phyloP scores from a whole-genome alignment of 2,113 vertebrate genomes.

The Toxotes jaculatrix region DNA sequence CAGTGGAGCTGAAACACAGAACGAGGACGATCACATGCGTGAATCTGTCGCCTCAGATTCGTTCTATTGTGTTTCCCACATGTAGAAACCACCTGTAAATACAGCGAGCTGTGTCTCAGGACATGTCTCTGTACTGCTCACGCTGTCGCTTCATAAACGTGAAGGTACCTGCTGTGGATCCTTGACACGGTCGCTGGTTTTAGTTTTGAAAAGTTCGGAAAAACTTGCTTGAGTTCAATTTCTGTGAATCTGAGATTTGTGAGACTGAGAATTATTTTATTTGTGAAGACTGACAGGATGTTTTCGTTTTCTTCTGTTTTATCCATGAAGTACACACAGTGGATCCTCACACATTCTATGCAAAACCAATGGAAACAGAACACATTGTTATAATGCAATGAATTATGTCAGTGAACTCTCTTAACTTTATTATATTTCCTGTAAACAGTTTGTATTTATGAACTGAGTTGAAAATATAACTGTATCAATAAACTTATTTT shows the following conservation, averaged over 20 bases:
- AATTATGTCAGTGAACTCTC: constrained; percentile 91
- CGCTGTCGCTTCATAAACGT: neutral
- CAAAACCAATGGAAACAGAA: constrained; percentile 83
- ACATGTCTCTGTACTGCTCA: constrained; percentile 4
- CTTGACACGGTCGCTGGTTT: neutral
- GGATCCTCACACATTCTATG: constrained; percentile 93
- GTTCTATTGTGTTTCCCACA: neutral
- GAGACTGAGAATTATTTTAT: neutral
- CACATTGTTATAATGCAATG: constrained; percentile 92
- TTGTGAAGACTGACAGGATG: neutral
- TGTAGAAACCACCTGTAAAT: neutral
- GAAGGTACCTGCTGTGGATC: neutral
- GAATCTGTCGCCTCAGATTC: too few relatives aligned
- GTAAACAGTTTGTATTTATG: constrained; percentile 95
- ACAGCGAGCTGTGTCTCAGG: neutral
- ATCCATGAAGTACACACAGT: constrained; percentile 76
- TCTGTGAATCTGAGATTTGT: constrained; percentile 21
- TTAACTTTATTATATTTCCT: constrained; percentile 93
- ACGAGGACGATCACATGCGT: too few relatives aligned
- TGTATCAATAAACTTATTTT: constrained; percentile 95
- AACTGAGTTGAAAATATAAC: constrained; percentile 92
- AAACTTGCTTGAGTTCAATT: neutral
- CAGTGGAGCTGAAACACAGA: neutral
- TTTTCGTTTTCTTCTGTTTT: constrained; percentile 76
- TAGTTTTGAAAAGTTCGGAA: too few relatives aligned